Evolutionary conservation across 2,888 invertebrate genomes (phyloP), one percentile per base, ranked within the genome.

Genomic region (Hirtodrosophila alboralis): DNA sequence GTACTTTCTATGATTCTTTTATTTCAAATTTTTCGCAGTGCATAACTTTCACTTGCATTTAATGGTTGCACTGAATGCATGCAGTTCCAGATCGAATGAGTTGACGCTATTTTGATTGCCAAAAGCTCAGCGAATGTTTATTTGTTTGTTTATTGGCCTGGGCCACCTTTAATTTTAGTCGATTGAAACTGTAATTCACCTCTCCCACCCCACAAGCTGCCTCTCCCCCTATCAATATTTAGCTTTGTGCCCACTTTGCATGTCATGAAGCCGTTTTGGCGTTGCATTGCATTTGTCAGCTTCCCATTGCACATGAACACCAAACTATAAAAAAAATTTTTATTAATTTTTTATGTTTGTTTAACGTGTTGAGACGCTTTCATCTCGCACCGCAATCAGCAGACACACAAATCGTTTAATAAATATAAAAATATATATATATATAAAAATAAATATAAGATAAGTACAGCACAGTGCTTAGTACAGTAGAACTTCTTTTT

Each of bases 31-130:
- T n/a, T n/a, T n/a, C n/a, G n/a, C n/a, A n/a, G n/a, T n/a, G n/a
- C 1, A 8, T 27, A 81, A 83, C 83, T 81, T 83, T 84, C 83
- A 74, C 84, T 77, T 54, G 57, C 14, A 54, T 58, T 34, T 60
- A 69, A 69, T 69, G 68, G 49, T 58, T 26, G 33, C 45, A 52
- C 37, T 49, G 45, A 44, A 52, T 47, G 48, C 45, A 47, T 30
- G 30, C 59, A 53, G 41, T 49, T 73, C 57, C 57, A 62, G 70
- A 62, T 48, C 41, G 40, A 51, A 54, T 58, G 61, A 51, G 53
- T 58, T 74, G 67, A 62, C 67, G 63, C 56, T 71, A 51, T 75
- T 75, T 75, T 75, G 70, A 77, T 75, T 64, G 58, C 58, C 56
- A 23, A 21, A 60, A 68, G 58, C 77, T 54, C 60, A 48, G 43